Base-by-base conservation (phyloP, 2,113 vertebrate genomes). In the Spermophilus dauricus region DNA sequence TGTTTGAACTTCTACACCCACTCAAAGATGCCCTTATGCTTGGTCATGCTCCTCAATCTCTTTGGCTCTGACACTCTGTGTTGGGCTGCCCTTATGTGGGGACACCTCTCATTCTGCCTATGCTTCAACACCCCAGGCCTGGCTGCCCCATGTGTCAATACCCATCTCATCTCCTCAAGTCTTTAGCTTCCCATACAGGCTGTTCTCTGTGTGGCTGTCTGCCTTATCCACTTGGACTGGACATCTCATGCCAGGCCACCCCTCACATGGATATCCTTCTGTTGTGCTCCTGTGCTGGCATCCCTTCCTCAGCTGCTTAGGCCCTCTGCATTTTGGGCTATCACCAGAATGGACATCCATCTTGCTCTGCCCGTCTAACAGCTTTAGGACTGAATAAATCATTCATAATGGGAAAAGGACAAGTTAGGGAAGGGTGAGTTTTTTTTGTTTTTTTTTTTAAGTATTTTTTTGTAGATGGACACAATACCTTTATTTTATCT, bases 401-500 rank as follows among this genome's bases (percentile, higher is more conserved):
- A 10, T 95, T 95, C 39, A 87, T 65, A 85, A 88, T 80, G 65
- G 72, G 34, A 81, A 93, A 77, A 77, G 53, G 67, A 86, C 37
- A 95, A 26, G 4, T 67, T 81, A 94, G 77, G 22, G 34, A 80
- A 67, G 65, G 72, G 9, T 45, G 90, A 18, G 9, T n/a, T 51
- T 80, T 53, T 17, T 16, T 7, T n/a, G 42, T 80, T 53, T 53
- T 16, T 7, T n/a, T 51, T 80, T 53, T 53, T 16, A 53, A 53
- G 14, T 53, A 53, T 53, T 53, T 53, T 53, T 51, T 53, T 53
- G 51, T 53, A 53, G 51, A 53, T 53, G 51, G 14, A 53, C 51
- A 17, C 51, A 53, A 53, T 53, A 53, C 51, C 51, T 51, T 14
- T 51, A 51, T 53, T 53, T 53, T 53, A 53, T 53, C 17, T 53